Percentiles rank a stretch among this genome's conserved stretches.
Conservation (phyloP, 2,888 invertebrate species). For the Andrena dorsata region DNA sequence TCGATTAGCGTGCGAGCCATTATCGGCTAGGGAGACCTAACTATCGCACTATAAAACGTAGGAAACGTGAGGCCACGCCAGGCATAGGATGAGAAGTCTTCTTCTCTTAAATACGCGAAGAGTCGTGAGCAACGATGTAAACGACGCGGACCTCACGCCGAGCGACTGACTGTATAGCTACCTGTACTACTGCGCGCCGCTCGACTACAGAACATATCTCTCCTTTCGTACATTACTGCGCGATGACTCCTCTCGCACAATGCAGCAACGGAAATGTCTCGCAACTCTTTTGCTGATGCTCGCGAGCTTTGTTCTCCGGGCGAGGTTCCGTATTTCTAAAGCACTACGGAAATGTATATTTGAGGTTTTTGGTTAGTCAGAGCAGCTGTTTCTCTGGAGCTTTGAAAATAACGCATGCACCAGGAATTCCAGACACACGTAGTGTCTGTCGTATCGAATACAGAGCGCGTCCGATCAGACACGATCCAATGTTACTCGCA, state of each 20-base stretch:
- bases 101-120: background rate
- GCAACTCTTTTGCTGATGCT: too few species aligned
- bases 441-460: constrained; percentile 9
- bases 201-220: background rate
- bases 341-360: background rate
- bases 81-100: background rate
- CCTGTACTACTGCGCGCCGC: constrained; percentile 1
- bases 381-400: background rate
- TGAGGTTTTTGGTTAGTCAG: background rate
- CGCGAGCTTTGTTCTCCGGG: too few species aligned
- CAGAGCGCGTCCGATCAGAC: background rate
- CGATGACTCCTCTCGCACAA: background rate
- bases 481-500: background rate
- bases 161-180: background rate
- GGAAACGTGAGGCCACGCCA: background rate
- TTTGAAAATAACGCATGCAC: background rate
- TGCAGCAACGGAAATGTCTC: background rate
- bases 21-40: constrained; percentile 2
- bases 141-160: background rate
- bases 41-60: background rate
- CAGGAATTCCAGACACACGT: background rate
- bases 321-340: background rate
- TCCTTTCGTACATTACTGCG: background rate
- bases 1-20: constrained; percentile 12
- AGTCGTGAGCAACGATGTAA: background rate